Percentiles rank a stretch among this genome's conserved stretches.
These are phyloP conservation scores for Ochotona princeps DNA, from an alignment of 2,113 vertebrate species.

Conservation along the genomic window DNA sequence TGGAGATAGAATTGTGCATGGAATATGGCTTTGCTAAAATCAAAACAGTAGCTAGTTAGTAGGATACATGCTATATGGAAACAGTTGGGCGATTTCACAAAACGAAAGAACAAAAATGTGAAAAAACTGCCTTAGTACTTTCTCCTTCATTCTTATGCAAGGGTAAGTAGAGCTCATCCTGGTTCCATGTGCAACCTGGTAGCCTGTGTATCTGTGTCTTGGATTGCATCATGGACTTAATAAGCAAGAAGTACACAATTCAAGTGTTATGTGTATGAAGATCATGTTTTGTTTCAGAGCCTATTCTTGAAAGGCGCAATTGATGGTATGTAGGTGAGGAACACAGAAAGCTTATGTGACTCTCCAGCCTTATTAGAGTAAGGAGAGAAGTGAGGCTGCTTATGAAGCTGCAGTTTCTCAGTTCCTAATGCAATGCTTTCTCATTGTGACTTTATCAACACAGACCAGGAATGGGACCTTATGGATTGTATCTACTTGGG, in stretches of 20 bases:
- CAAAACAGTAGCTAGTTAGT: not conserved
- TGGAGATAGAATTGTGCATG: not conserved
- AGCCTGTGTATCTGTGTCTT: not conserved
- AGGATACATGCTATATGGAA: slow-evolving; percentile 18
- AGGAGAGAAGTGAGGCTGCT: rapidly evolving
- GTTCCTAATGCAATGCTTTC: not conserved
- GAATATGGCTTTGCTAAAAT: not conserved
- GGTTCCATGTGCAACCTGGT: not conserved
- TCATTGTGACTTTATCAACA: not conserved
- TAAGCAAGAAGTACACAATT: not conserved
- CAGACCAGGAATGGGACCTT: not conserved
- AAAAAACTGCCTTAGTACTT: not conserved
- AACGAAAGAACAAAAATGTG: not conserved
- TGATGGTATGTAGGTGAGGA: not conserved
- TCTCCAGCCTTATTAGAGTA: not conserved
- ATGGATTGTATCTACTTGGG: not conserved
- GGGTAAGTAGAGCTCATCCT: not conserved
- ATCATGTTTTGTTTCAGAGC: not conserved
- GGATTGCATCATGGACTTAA: not conserved
- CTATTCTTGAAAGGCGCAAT: not conserved
- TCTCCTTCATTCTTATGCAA: not conserved
- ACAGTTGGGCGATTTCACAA: not conserved
- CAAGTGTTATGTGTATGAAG: not conserved
- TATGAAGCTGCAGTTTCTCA: not conserved
- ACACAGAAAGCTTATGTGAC: not conserved